Base-by-base conservation (phyloP, 2,797 vertebrate genomes). In the Benthosema pterotum region DNA sequence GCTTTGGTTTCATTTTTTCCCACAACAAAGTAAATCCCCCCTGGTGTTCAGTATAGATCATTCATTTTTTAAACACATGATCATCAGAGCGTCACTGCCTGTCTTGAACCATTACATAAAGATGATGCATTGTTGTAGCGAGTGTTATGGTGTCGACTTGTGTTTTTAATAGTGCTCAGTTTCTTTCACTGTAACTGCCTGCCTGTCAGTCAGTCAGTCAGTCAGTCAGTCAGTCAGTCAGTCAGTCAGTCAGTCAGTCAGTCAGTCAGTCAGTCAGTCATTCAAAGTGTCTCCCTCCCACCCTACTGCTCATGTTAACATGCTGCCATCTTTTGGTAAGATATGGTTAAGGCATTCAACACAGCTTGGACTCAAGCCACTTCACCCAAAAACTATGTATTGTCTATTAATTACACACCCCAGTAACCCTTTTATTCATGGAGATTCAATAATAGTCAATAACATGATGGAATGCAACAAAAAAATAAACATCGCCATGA, bases 261-360 rank as follows among this genome's bases (percentile, higher is more conserved):
- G n/a, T n/a, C n/a, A n/a, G n/a, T n/a, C n/a, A n/a, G n/a, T n/a
- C n/a, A n/a, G n/a, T n/a, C n/a, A n/a, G n/a, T n/a, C n/a, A n/a
- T n/a, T n/a, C n/a, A n/a, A 49, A 38, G 46, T 7, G 46, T 15
- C 6, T 14, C 45, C 32, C 6, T 14, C 45, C 32, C 28, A 47
- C 14, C 4, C 4, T 14, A 6, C 11, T 11, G 11, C 45, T 71
- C 1, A 7, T 71, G 69, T 55, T 51, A 57, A 54, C 56, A 71
- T 45, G 54, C 55, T 72, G 75, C 74, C 86, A 79, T 62, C 85
- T 86, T 57, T 58, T 84, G 85, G 71, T 53, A 25, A 13, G 14
- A 61, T 46, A 17, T 51, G 2, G 6, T 25, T 62, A 14, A 45
- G 42, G 49, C 65, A 66, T 57, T 15, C 4, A 43, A 45, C 11